Conservation (phyloP, 2,888 invertebrate genomes). For the Orthonevra nobilis region DNA sequence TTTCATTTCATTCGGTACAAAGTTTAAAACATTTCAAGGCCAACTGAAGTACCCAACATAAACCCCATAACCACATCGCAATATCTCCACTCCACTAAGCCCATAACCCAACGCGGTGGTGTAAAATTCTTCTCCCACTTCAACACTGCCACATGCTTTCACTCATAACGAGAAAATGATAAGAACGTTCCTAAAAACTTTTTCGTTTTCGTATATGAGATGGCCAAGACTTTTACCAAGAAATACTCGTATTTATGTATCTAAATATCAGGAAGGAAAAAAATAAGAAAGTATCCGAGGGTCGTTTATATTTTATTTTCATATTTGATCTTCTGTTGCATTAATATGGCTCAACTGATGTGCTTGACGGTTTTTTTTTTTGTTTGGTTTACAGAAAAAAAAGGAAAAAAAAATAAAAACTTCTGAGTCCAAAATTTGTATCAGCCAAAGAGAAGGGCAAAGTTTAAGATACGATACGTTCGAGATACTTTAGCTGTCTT, state of each 20-base stretch:
- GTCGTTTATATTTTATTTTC: constrained; percentile 53
- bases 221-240: constrained; percentile 46
- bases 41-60: too few species aligned
- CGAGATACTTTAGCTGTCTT: constrained; percentile 19
- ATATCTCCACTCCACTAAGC: too few species aligned
- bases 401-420: constrained; percentile 40
- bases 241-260: constrained; percentile 35
- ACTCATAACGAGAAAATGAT: constrained; percentile 67
- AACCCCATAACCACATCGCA: too few species aligned
- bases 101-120: too few species aligned
- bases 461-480: constrained; percentile 52
- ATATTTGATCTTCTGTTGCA: constrained; percentile 51
- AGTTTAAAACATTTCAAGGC: too few species aligned
- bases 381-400: too few species aligned
- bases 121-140: too few species aligned
- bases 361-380: too few species aligned
- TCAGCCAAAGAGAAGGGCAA: constrained; percentile 29
- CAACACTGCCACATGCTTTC: too few species aligned
- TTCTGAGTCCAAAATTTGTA: constrained; percentile 22
- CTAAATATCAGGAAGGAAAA: neutral
- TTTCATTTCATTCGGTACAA: too few species aligned
- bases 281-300: constrained; percentile 49
- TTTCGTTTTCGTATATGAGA: too few species aligned
- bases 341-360: constrained; percentile 55
- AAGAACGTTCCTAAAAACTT: constrained; percentile 29